Conservation (phyloP, 2,888 invertebrate species). For the Coenonympha arcania region DNA sequence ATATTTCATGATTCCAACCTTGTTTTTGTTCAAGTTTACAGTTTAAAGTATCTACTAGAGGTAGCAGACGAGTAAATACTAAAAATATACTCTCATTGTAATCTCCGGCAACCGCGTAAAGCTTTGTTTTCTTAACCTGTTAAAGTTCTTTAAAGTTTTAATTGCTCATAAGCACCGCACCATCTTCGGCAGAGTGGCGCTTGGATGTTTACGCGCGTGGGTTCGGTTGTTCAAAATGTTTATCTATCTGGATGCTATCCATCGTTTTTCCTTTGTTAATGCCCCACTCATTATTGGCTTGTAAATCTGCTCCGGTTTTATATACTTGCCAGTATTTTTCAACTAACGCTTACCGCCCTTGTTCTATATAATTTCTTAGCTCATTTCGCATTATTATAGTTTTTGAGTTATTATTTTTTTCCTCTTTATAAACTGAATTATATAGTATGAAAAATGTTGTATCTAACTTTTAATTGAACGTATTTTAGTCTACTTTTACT, state of each 20-base stretch:
- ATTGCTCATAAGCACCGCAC: slow-evolving; percentile 26
- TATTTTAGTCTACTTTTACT: too few species aligned
- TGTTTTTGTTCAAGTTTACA: too few species aligned
- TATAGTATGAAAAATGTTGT: too few species aligned
- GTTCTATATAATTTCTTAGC: too few species aligned
- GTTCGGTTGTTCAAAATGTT: slow-evolving; percentile 48
- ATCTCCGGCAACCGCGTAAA: neutral
- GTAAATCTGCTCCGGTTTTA: slow-evolving; percentile 48
- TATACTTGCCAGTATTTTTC: slow-evolving; percentile 17
- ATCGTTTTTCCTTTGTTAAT: slow-evolving; percentile 50
- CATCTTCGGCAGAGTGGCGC: slow-evolving; percentile 36
- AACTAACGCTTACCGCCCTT: neutral
- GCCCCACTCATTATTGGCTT: slow-evolving; percentile 46
- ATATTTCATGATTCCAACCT: too few species aligned
- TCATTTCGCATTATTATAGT: too few species aligned
- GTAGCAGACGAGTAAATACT: neutral
- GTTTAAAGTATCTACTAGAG: too few species aligned
- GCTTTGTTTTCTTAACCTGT: slow-evolving; percentile 21
- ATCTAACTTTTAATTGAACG: too few species aligned
- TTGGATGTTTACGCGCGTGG: slow-evolving; percentile 47
- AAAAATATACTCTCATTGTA: neutral
- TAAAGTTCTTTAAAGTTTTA: slow-evolving; percentile 26
- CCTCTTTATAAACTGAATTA: too few species aligned
- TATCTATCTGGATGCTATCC: slow-evolving; percentile 57
- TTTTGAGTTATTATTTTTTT: too few species aligned